Evolutionary conservation across 2,797 vertebrate species (phyloP), one percentile per base, ranked within the genome.

Genomic region (Lycodopsis pacificus): DNA sequence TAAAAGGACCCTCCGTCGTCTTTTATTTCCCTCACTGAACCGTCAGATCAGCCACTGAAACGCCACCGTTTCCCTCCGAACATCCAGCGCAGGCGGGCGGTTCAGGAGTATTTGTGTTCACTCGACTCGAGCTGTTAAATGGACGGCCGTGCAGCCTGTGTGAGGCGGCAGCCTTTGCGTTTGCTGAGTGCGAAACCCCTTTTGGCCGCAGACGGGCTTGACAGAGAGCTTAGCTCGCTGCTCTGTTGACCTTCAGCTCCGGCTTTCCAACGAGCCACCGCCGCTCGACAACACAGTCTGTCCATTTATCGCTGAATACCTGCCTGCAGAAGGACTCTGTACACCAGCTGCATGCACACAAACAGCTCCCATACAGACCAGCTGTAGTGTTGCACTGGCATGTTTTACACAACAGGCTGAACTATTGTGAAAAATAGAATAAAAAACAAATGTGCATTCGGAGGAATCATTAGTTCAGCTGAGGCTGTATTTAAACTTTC

Each of bases 201-300:
- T 90, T 42, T 83, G 84, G 81, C 82, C 40, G 49, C 75, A 59
- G 65, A 57, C 57, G 71, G 86, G 80, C 79, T 76, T 84, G 82
- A 86, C 88, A 83, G 85, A 86, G 87, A 89, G 84, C 84, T 90
- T 81, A 90, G 84, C 66, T 90, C 65, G 69, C 83, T 83, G 84
- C 85, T 89, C 87, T 86, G 88, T 91, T 92, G 80, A 90, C 89
- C 90, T 89, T 91, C 76, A 90, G 82, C 85, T 86, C 34, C 66
- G 19, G 65, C 69, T 70, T 5, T 69, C 66, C 64, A 36, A 36
- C 4, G 14, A 56, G 57, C 62, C 32, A 15, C 30, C 6, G 6
- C 76, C 25, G 63, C 66, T 86, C 25, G 7, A 54, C 76, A 67
- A 61, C 30, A 20, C 30, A 15, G 13, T 49, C 59, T 70, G 74